Conservation (phyloP, 2,797 vertebrate genomes). For the Coregonus suidteri region DNA sequence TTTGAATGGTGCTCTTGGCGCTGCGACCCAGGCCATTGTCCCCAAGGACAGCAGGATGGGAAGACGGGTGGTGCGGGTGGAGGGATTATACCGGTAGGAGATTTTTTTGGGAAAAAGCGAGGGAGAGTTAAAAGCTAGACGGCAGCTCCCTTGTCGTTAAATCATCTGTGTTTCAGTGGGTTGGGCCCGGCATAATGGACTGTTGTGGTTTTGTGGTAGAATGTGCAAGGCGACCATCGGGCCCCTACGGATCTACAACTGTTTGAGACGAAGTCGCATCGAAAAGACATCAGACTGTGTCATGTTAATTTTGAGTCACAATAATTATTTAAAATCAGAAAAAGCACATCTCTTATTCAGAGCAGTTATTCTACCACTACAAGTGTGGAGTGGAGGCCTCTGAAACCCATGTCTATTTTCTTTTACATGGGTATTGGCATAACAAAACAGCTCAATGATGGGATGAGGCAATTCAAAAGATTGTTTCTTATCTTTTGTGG, state of each 20-base stretch:
- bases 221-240: neutral
- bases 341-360: neutral
- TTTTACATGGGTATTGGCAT: neutral
- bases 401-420: neutral
- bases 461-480: neutral
- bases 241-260: neutral
- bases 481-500: neutral
- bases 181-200: neutral
- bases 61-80: neutral
- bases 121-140: neutral
- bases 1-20: neutral
- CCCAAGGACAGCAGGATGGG: neutral
- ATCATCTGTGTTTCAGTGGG: neutral
- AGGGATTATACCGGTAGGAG: neutral
- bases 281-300: neutral
- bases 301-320: neutral
- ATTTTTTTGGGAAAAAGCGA: neutral
- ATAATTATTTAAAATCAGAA: neutral
- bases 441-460: neutral
- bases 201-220: conserved; percentile 1
- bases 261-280: neutral
- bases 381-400: neutral
- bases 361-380: neutral
- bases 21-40: neutral
- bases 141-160: neutral